Evolutionary conservation across 2,888 invertebrate species (phyloP), one percentile per base, ranked within the genome.

Genomic region (Panzeria rudis): DNA sequence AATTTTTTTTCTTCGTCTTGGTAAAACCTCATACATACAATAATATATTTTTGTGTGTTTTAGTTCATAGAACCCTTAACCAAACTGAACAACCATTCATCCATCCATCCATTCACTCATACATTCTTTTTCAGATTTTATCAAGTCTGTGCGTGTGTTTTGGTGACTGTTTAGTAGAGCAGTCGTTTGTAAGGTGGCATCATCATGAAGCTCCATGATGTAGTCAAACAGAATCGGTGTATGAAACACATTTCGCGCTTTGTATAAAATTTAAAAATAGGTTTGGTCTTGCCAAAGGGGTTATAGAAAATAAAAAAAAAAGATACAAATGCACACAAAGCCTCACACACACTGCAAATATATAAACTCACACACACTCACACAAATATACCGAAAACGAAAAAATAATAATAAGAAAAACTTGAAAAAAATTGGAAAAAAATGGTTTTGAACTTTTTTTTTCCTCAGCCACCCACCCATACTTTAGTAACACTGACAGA

Each of bases 221-320:
- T 83, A 77, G 71, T 77, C 56, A 56, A 64, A 77, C 41, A 66
- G 62, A 82, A 76, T 71, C 71, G 76, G 64, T 82, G 84, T 84
- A 72, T 77, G 52, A 81, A 84, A 84, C 50, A 81, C 82, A 85
- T 82, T 85, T 71, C 82, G 85, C 85, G 85, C 75, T 85, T 85
- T 79, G 82, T 82, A 41, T 66, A 38, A 64, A 82, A 61, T 13
- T 78, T 71, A 71, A 25, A 85, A 85, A 75, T 82, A 85, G 82
- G 85, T 82, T 85, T 85, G 85, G 82, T 85, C 64, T 59, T 79
- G 82, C 85, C 75, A 75, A 85, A 82, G 85, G 85, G 82, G 85
- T 71, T 79, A 73, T 44, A 50, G 17, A 75, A 66, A 81, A 56
- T 11, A 44, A 3, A 61, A 77, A 73, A 79, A 64, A 61, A 64